Base-by-base conservation (phyloP, 2,113 vertebrate species). In the Ptilorrhoa leucosticta region DNA sequence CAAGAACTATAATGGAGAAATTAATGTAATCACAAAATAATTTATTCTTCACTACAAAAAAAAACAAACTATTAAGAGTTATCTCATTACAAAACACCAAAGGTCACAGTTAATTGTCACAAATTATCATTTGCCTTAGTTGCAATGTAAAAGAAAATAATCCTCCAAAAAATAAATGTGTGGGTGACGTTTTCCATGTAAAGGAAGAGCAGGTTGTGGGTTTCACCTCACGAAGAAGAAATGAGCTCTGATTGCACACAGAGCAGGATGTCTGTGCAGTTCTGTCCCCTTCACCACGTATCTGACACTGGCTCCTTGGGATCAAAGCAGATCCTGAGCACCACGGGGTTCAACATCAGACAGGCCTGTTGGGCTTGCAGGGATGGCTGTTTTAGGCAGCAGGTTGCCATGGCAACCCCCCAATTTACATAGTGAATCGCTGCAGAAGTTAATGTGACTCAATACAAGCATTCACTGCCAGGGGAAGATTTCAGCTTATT, bases 331-430 rank as follows among this genome's bases (percentile, higher is more conserved):
- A 54, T 26, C 76, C 71, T 1, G 1, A 44, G 8, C 35, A 35
- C 47, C 68, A 27, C 3, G 19, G 75, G 68, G 71, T 42, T 26
- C 8, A 0, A 42, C 81, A 44, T 33, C 65, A 50, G 20, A 5
- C 6, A 3, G 83, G 22, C 37, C 61, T 16, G 64, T 5, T 64
- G 1, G 13, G 60, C 33, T 45, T 2, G 33, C 76, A 75, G 4
- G 60, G 77, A 64, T 26, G 91, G 83, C 80, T 71, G 69, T 1
- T 72, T 61, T 31, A 18, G 7, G 73, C 53, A 14, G 69, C 63
- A 51, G 28, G 75, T 95, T 95, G 31, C 94, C 90, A 91, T 85
- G 47, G 91, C 3, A 90, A 96, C 85, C 57, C 26, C 63, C 78
- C 50, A 40, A 90, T 94, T 89, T 95, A 23, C 91, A 91, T 66